Base-by-base conservation (phyloP, 2,888 invertebrate species). In the Apoderus coryli region DNA sequence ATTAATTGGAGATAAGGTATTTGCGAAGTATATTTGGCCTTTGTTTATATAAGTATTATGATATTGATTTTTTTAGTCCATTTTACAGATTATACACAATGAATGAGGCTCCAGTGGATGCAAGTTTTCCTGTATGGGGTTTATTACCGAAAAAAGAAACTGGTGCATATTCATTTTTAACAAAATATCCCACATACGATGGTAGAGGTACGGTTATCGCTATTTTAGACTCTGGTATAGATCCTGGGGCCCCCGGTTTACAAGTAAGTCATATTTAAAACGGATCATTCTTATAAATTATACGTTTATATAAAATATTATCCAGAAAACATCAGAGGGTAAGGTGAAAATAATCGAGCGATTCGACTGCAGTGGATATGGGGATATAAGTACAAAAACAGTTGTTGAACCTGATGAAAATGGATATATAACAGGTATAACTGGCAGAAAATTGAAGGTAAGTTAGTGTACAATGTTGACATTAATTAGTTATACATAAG, bases 141-240 rank as follows among this genome's bases (percentile, higher is more conserved):
- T 67, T 90, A 53, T 67, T 88, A 51, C 95, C 95, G 27, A 95
- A 93, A 65, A 82, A 80, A 60, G 93, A 95, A 63, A 95, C 93
- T 14, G 88, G 85, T 36, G 88, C 89, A 6, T 65, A 73, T 25
- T 75, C 77, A 38, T 93, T 93, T 64, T 58, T 92, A 38, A 73
- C 68, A 45, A 92, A 89, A 65, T 76, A 88, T 64, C 84, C 90
- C 1, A 68, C 74, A 32, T 90, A 77, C 55, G 92, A 98, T 69
- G 96, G 96, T 22, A 70, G 88, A 49, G 82, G 78, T 47, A 78
- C 86, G 29, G 65, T 82, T 42, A 92, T 98, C 54, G 96, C 93
- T 24, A 84, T 98, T 55, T 78, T 96, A 46, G 98, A 98, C 63
- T 93, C 95, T 3, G 96, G 96, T 5, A 86, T 98, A 31, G 96